Conservation (phyloP, 2,888 invertebrate genomes). For the Leptogaster cylindrica region DNA sequence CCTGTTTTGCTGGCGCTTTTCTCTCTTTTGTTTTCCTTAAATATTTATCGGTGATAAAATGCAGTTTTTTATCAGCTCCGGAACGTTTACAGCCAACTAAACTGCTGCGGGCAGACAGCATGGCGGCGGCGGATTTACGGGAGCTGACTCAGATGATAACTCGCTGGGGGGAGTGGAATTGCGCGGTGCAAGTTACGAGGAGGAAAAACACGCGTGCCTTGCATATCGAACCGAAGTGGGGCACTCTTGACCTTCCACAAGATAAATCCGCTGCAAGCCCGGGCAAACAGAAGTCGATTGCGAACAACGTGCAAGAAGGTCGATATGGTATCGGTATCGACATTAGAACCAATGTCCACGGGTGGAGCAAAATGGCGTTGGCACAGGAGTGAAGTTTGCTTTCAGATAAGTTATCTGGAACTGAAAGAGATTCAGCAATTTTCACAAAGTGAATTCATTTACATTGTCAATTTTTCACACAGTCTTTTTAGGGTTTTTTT, state of each 20-base stretch:
- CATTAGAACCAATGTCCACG: too few relatives aligned
- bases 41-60: slow-evolving; percentile 39
- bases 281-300: too few relatives aligned
- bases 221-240: slow-evolving; percentile 1
- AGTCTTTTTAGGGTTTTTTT: too few relatives aligned
- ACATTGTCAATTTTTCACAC: too few relatives aligned
- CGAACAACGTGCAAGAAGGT: too few relatives aligned
- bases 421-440: too few relatives aligned
- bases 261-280: too few relatives aligned
- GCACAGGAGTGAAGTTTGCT: too few relatives aligned
- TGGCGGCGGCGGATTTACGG: slow-evolving; percentile 12
- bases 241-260: slow-evolving; percentile 28
- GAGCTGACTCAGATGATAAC: slow-evolving; percentile 32
- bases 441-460: too few relatives aligned
- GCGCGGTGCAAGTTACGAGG: background rate
- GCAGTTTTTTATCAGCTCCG: slow-evolving; percentile 28
- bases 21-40: slow-evolving; percentile 25
- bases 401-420: too few relatives aligned
- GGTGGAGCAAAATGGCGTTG: too few relatives aligned
- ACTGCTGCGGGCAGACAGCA: slow-evolving; percentile 17
- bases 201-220: background rate
- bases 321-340: too few relatives aligned
- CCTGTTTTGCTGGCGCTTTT: slow-evolving; percentile 1
- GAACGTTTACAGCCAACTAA: slow-evolving; percentile 19
- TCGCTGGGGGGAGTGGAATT: background rate